Base-by-base conservation (phyloP, 2,888 invertebrate genomes). In the Listrodromus nycthemerus region DNA sequence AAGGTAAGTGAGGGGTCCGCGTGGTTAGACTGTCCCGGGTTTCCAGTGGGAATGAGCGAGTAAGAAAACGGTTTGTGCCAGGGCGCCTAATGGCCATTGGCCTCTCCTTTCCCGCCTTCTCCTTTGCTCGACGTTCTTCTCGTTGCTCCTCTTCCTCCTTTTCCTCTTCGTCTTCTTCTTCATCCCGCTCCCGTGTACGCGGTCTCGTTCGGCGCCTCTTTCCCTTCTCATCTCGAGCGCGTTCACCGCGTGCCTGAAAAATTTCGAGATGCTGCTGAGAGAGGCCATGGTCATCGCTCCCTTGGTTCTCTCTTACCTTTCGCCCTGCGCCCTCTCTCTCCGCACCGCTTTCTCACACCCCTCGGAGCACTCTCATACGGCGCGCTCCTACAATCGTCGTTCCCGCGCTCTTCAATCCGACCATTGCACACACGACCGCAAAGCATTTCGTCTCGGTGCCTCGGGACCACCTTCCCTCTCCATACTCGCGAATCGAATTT, bases 1-100 rank as follows among this genome's bases (percentile, higher is more conserved):
- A 92, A 92, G 89, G 91, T 91, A 92, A 92, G 90, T 92, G 88
- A 89, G 89, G 90, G 92, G 89, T 91, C 88, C 88, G 80, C 74
- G 85, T 85, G 86, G 87, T 87, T 88, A 82, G 87, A 84, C 82
- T 73, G 82, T 78, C 74, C 30, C 67, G 52, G 76, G 58, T 69
- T 80, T 55, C 24, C 78, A 82, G 75, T 66, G 63, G 30, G 76
- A 21, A 50, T 63, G 77, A 75, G 21, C 37, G 50, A 69, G 73
- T 80, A 66, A 71, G 58, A 74, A 76, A 77, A 77, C 74, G 73
- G 50, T 66, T 45, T 84, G 78, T 83, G 81, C 83, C 76, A 80
- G 77, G 85, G 80, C 85, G 87, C 85, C 86, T 87, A 86, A 87
- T 87, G 86, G 87, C 84, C 87, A 85, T 85, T 84, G 84, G 86